Conservation (phyloP, 2,888 invertebrate genomes). For the Euzetes globulus region DNA sequence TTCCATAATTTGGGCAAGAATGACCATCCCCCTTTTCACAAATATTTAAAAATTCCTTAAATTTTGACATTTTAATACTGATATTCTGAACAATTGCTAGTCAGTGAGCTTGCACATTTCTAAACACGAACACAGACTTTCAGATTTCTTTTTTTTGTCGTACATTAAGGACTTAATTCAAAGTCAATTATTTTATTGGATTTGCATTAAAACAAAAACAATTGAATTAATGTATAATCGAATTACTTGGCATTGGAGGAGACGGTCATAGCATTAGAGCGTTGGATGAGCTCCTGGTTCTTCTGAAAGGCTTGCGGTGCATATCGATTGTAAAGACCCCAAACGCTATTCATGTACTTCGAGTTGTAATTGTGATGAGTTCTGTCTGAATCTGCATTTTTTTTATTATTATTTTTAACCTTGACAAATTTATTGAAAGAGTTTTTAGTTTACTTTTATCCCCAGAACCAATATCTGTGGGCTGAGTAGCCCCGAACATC, state of each 20-base stretch:
- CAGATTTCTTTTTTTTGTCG: no score
- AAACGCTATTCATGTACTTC: constrained; percentile 81
- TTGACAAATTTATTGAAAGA: no score
- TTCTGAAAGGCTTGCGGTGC: constrained; percentile 81
- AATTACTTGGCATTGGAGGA: not conserved
- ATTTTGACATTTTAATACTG: no score
- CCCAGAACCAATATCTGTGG: not conserved
- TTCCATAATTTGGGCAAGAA: no score
- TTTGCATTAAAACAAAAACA: not conserved
- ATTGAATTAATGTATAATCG: not conserved
- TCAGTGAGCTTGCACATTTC: no score
- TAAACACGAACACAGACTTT: no score
- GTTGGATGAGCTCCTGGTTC: constrained; percentile 38
- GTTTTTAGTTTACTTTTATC: not conserved
- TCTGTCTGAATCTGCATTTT: not conserved
- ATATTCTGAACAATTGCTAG: no score
- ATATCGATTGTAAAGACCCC: constrained; percentile 81
- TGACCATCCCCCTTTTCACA: no score
- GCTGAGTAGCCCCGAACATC: constrained; percentile 41
- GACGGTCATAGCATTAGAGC: not conserved
- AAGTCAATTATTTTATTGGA: not conserved
- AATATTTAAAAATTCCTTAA: no score
- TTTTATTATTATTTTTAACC: no score
- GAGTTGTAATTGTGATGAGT: constrained; percentile 57
- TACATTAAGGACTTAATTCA: not conserved